Base-by-base conservation (phyloP, 2,888 invertebrate species). In the Pocota personata region DNA sequence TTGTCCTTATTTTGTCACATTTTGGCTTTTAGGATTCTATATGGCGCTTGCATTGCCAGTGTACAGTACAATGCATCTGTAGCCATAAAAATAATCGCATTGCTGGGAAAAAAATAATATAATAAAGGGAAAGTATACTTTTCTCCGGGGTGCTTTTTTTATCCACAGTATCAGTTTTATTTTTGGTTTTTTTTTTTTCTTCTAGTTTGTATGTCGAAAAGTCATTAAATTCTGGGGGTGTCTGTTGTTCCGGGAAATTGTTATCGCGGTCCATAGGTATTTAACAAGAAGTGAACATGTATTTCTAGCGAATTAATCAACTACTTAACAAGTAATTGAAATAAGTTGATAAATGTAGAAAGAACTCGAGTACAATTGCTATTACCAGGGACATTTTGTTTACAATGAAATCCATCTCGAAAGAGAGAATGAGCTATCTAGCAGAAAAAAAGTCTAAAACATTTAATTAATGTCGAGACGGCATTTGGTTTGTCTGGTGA, bases 361-460 rank as follows among this genome's bases (percentile, higher is more conserved):
- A 21, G 5, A 21, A 35, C 21, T 21, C 48, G 12, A 21, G 3
- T 27, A 19, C 27, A 55, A 12, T 37, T 16, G 8, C 35, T 14
- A 19, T 32, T 30, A 43, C n/a, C 67, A 48, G 67, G n/a, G 66
- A 76, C 48, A 76, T 66, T 64, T 48, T 76, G 76, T 76, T 76
- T 76, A 76, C 76, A 76, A 76, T 24, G 52, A 66, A 55, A 71
- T 32, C 21, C n/a, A 37, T 12, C 14, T 35, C 8, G 30, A 19
- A 58, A 57, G 48, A 76, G 30, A 3, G 35, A 58, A n/a, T 19
- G 35, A 58, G 14, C 10, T 0, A 46, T 62, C 14, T 2, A 24
- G 55, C 6, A 57, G 24, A 55, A 55, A 46, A 57, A 55, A 55
- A 52, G 7, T 24, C n/a, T 21, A 27, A 8, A 19, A 1, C 12